Evolutionary conservation across 92 coral and sea anemone species (phyloP).

Genomic region (Umimayanthus kanabou): DNA sequence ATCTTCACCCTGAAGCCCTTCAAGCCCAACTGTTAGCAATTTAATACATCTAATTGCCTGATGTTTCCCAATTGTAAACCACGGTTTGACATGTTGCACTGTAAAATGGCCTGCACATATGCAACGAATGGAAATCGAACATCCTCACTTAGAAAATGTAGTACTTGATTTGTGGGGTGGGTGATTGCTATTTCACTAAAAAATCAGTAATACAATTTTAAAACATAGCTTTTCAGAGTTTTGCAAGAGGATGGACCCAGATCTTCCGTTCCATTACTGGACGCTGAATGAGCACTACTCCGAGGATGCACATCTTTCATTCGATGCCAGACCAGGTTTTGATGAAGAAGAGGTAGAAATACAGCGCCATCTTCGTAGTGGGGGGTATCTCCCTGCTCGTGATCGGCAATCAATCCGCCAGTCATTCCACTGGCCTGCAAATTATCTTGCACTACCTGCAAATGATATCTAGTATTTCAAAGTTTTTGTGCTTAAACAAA

Average conservation of each 20-base stretch:
- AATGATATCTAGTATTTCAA: no score
- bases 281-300: no score
- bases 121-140: not conserved
- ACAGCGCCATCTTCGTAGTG: no score
- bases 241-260: constrained; percentile 60
- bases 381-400: no score
- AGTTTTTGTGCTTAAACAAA: constrained; percentile 8
- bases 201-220: constrained; percentile 11
- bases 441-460: no score
- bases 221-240: constrained; percentile 48
- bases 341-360: no score
- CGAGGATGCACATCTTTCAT: no score
- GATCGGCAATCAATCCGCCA: no score
- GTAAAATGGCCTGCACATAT: not conserved
- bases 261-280: no score
- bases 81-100: not conserved
- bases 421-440: no score
- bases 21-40: constrained; percentile 33
- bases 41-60: not conserved
- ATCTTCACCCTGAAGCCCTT: constrained; percentile 44
- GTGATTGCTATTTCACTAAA: not conserved
- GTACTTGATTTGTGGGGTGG: not conserved
- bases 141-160: not conserved
- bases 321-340: no score
- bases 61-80: not conserved